A percentile compares a stretch with the other conserved stretches of the same genome.
These are phyloP conservation scores for Parnassius mnemosyne DNA, from an alignment of 2,888 invertebrate genomes.

Conservation along the genomic window DNA sequence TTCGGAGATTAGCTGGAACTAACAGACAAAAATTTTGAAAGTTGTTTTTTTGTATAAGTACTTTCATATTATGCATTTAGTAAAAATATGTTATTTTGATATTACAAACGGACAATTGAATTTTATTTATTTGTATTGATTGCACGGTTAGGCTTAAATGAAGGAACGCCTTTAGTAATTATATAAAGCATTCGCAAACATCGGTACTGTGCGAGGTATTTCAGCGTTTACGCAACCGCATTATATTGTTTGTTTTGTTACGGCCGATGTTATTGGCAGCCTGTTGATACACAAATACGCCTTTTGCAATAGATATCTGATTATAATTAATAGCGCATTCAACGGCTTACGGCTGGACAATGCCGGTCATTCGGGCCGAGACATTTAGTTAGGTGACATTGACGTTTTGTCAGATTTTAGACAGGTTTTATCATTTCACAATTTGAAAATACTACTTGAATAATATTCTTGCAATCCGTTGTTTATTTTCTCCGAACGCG, in stretches of 20 bases:
- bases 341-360: conserved; percentile 1
- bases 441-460: no score
- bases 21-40: no score
- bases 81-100: no score
- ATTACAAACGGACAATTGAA: no score
- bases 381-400: conserved; percentile 1
- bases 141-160: no score
- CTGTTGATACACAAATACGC: conserved; percentile 3
- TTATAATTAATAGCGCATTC: conserved; percentile 7
- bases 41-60: no score
- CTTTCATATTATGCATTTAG: no score
- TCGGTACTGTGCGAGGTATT: not conserved
- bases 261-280: conserved; percentile 19
- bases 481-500: no score
- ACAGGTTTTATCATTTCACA: no score
- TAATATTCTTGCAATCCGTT: no score
- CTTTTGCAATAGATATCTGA: conserved; percentile 20
- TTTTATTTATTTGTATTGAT: no score
- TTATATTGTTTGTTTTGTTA: conserved; percentile 15
- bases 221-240: conserved; percentile 17
- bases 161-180: not conserved
- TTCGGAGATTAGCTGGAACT: no score
- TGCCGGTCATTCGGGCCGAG: not conserved
- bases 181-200: conserved; percentile 1
- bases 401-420: not conserved